Evolutionary conservation across 1,140 invertebrate genomes (phyloP).

Genomic region (Anastrepha obliqua): DNA sequence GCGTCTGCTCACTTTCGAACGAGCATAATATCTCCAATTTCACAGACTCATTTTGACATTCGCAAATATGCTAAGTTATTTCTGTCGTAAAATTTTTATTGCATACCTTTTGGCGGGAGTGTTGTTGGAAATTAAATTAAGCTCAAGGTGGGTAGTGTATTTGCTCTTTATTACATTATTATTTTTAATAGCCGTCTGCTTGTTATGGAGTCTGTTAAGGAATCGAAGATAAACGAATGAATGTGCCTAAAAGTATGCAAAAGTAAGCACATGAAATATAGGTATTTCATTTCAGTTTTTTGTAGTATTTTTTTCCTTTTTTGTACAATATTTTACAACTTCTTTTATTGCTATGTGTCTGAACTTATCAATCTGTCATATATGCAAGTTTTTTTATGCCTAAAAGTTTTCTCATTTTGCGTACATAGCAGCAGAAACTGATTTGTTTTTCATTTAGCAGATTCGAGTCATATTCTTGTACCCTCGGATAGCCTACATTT

Average conservation of each 20-base stretch:
- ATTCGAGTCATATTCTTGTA: too few relatives aligned
- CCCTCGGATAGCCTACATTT: too few relatives aligned
- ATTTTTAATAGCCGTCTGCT: background rate
- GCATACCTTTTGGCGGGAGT: conserved; percentile 4
- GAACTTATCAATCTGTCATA: too few relatives aligned
- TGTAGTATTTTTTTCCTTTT: too few relatives aligned
- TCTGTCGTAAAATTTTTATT: conserved; percentile 26
- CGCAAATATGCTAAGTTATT: conserved; percentile 30
- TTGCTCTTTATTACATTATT: conserved; percentile 20
- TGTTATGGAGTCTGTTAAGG: background rate
- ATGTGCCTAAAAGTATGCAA: conserved; percentile 20
- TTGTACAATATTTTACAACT: too few relatives aligned
- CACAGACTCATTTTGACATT: background rate
- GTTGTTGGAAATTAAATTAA: conserved; percentile 5
- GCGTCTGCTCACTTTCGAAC: background rate
- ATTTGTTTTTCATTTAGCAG: too few relatives aligned
- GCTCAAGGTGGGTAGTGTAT: conserved; percentile 16
- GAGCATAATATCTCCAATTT: background rate
- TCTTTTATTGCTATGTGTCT: too few relatives aligned
- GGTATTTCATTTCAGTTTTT: background rate
- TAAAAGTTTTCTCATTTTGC: background rate
- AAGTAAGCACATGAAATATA: background rate
- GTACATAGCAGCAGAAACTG: too few relatives aligned
- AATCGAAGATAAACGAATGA: background rate
- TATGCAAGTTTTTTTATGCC: too few relatives aligned